Conservation (phyloP, 1,140 invertebrate species). For the Apis mellifera region DNA sequence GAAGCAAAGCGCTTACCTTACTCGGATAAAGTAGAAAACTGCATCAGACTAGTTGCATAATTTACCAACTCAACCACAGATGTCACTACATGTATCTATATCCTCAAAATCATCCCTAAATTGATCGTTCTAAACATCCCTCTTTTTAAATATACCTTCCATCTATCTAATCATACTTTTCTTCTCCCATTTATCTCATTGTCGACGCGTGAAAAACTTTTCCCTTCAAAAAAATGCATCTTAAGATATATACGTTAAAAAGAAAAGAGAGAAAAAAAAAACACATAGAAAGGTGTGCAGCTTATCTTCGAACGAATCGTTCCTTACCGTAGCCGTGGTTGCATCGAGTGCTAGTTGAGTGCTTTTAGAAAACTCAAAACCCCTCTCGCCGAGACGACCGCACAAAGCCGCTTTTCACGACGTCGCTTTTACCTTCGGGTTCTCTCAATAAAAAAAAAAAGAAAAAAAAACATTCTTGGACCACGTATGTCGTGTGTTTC, state of each 20-base stretch:
- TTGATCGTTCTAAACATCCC: background rate
- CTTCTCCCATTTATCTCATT: background rate
- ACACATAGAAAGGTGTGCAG: background rate
- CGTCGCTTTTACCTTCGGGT: constrained; percentile 54
- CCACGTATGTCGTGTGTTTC: constrained; percentile 34
- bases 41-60: background rate
- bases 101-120: background rate
- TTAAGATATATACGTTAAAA: background rate
- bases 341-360: constrained; percentile 64
- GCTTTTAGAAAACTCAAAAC: constrained; percentile 63
- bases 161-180: background rate
- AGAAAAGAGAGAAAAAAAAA: background rate
- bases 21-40: constrained; percentile 23
- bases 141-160: background rate
- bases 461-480: constrained; percentile 41
- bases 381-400: constrained; percentile 24
- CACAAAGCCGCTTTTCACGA: constrained; percentile 64
- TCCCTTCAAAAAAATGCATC: background rate
- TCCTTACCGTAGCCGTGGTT: constrained; percentile 30
- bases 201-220: background rate
- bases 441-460: constrained; percentile 31
- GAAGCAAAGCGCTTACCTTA: constrained; percentile 12
- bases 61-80: background rate
- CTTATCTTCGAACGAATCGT: constrained; percentile 44
- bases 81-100: background rate